Conservation (phyloP, 2,113 vertebrate genomes). For the Hyla sarda region DNA sequence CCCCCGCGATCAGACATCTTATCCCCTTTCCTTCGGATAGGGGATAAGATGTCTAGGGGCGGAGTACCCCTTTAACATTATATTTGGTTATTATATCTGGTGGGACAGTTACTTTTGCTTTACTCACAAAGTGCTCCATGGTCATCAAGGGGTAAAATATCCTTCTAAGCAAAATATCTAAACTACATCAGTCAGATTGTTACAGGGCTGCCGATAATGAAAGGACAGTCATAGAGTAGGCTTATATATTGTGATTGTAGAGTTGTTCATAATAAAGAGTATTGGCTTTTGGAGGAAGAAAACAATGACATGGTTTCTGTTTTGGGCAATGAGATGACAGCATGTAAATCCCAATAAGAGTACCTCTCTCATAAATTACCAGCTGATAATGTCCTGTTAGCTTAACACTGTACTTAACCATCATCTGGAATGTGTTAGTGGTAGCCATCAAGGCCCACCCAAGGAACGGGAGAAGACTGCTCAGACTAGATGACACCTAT, state of each 20-base stretch:
- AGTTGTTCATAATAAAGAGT: background rate
- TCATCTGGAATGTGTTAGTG: slow-evolving; percentile 43
- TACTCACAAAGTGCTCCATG: background rate
- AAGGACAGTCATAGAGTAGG: background rate
- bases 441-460: slow-evolving; percentile 29
- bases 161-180: slow-evolving; percentile 1
- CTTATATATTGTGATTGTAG: background rate
- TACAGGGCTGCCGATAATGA: background rate
- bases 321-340: background rate
- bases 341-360: slow-evolving; percentile 35
- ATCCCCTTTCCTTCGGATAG: too few relatives aligned
- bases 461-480: background rate
- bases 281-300: slow-evolving; percentile 22
- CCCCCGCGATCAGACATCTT: too few relatives aligned
- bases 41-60: too few relatives aligned
- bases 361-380: slow-evolving; percentile 30
- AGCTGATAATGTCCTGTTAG: slow-evolving; percentile 41
- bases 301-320: slow-evolving; percentile 26
- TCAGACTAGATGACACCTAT: slow-evolving; percentile 41
- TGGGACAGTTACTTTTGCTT: background rate
- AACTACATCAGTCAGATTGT: background rate
- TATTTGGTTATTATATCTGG: background rate
- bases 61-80: too few relatives aligned
- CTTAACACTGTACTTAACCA: slow-evolving; percentile 46
- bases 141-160: background rate